Base-by-base conservation (phyloP, 2,113 vertebrate genomes). In the Micromys minutus region DNA sequence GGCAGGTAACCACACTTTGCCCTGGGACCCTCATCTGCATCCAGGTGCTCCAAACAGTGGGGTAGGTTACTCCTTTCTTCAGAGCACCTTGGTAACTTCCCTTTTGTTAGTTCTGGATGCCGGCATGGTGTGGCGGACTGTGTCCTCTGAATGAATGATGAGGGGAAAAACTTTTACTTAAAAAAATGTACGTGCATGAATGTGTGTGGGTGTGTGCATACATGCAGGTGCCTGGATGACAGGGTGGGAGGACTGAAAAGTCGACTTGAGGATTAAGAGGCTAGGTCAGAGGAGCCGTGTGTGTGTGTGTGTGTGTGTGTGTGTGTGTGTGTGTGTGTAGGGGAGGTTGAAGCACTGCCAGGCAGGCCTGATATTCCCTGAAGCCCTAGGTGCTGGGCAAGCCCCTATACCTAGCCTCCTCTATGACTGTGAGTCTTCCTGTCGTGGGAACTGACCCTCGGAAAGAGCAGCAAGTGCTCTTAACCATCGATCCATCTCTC, bases 291-390 rank as follows among this genome's bases (percentile, higher is more conserved):
- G 71, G 42, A 29, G 45, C 34, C 75, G 0, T 26, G 45, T 26
- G n/a, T 45, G 17, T 3, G 13, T 61, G 26, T 0, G 57, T n/a
- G 0, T 26, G 45, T 26, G n/a, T 45, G 17, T 3, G 13, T 61
- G 26, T 0, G 57, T n/a, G 0, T 26, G 45, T 26, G n/a, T 45
- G 17, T 3, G 13, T 61, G 26, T 0, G 57, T n/a, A n/a, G n/a
- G n/a, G n/a, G n/a, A n/a, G n/a, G n/a, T n/a, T n/a, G n/a, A n/a
- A n/a, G n/a, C n/a, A n/a, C n/a, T n/a, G n/a, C n/a, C n/a, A 52
- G 69, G 65, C 36, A 42, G 47, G 76, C 24, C 17, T 52, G 45
- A 9, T 67, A 29, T 9, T 42, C 47, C 47, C 39, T 5, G 50
- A 75, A 71, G 19, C 77, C 7, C 65, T 45, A 22, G 13, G 34